A percentile compares a stretch with the other conserved stretches of the same genome.
Conservation (phyloP, 2,113 vertebrate species). For the Dendrocopos noguchii region DNA sequence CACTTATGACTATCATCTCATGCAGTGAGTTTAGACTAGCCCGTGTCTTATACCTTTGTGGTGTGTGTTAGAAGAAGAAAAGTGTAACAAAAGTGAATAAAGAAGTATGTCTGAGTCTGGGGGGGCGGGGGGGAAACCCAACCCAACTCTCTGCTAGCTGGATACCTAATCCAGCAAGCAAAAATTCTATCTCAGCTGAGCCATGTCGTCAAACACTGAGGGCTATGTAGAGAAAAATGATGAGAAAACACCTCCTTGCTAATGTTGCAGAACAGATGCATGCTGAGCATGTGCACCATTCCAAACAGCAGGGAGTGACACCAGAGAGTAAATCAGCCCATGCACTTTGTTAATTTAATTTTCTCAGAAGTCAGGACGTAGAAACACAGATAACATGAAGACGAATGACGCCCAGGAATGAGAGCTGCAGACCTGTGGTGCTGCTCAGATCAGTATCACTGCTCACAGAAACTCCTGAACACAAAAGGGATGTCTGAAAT, state of each 20-base stretch:
- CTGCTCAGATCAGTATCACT: not conserved
- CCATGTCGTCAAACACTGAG: not conserved
- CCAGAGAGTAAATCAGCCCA: constrained; percentile 3
- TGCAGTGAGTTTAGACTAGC: too few species aligned
- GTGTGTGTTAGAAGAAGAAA: not conserved
- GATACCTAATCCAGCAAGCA: not conserved
- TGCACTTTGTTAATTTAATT: not conserved
- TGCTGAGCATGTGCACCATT: not conserved
- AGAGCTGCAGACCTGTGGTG: not conserved
- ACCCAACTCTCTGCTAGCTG: not conserved
- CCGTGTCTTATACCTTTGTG: too few species aligned
- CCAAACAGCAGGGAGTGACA: not conserved
- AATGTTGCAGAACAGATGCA: constrained; percentile 15
- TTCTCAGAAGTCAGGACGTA: constrained; percentile 1
- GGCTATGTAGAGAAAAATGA: not conserved
- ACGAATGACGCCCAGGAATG: not conserved
- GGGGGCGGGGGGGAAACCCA: not conserved
- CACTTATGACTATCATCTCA: too few species aligned
- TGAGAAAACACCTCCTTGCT: constrained; percentile 4
- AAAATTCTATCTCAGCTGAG: not conserved
- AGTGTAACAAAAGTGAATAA: not conserved
- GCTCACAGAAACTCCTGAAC: not conserved
- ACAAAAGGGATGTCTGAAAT: not conserved
- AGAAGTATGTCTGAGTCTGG: not conserved
- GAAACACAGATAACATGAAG: not conserved